Evolutionary conservation across 2,888 invertebrate species (phyloP), one percentile per base, ranked within the genome.

Genomic region (Clivina fossor): DNA sequence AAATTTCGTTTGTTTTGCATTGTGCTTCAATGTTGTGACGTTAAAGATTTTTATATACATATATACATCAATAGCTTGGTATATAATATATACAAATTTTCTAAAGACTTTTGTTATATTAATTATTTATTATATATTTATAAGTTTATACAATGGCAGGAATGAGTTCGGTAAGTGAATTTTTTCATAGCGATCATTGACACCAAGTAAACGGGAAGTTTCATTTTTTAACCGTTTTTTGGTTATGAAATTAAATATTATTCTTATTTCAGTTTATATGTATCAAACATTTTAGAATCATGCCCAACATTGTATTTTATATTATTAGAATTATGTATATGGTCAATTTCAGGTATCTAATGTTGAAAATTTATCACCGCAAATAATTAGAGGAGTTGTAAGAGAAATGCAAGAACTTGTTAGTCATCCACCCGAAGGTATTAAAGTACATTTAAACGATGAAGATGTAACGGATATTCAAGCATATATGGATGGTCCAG

Each of bases 291-390:
- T 16, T 38, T 7, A 5, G 19, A 40, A 11, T 40, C 13, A 8
- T 13, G 11, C n/a, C 24, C 8, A 20, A 5, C 20, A 20, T 2
- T 18, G 15, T 38, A 33, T 38, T 30, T 16, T 51, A 16, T 43
- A 30, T 43, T 46, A 20, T 15, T 7, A 9, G 9, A 41, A 33
- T 8, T 24, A 59, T 50, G 44, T n/a, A n/a, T n/a, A n/a, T n/a
- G n/a, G n/a, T n/a, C n/a, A n/a, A n/a, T 71, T 75, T 62, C 69
- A 85, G 84, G 88, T 90, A 81, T 91, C 91, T 65, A 93, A 93
- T 77, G 89, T 93, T 65, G 96, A 96, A 79, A 96, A 96, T 78
- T 80, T 95, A 67, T 92, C 94, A 60, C 95, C 96, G 61, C 94
- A 95, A 80, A 90, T 88, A 60, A 88, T 94, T 57, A 79, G 92